Evolutionary conservation across 2,888 invertebrate genomes (phyloP), one percentile per base, ranked within the genome.

Genomic region (Lathronympha strigana): DNA sequence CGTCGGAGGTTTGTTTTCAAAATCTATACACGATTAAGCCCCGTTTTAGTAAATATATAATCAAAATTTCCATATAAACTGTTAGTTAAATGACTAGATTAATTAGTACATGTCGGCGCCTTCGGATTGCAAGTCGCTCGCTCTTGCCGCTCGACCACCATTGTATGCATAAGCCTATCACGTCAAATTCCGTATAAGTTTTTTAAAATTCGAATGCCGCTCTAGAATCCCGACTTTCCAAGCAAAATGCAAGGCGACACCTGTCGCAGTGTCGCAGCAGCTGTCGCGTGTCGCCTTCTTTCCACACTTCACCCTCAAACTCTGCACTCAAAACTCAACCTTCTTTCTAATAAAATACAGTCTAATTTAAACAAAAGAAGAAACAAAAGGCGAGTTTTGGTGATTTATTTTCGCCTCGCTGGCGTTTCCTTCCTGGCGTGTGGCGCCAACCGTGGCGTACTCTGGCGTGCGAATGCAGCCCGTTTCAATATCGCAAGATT

Each of bases 381-480:
- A 13, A 11, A 6, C 1, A 11, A 17, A 31, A n/a, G 28, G 21
- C 1, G 9, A 45, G 31, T 55, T 43, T 25, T 45, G 13, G 45
- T 21, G 51, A 61, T 61, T 50, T 51, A 51, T 61, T 40, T 57
- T 17, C 31, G 31, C 33, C 51, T n/a, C 21, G 19, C 47, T 28
- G 54, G 11, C 47, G 62, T 21, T 49, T 63, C 62, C 62, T 47
- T 54, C 45, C 45, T 19, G 54, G 47, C 62, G 45, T 19, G 23
- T 36, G 54, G 38, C 47, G 47, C 19, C 19, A 9, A 9, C 23
- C 15, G 53, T 21, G 51, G 53, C 53, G 53, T 15, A 17, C 57
- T 4, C 21, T 5, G 31, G 31, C 43, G 51, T 43, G 55, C 11
- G 1, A 9, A 13, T 53, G 28, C 40, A 55, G 51, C 33, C 33